Percentiles rank a stretch among this genome's conserved stretches.
phyloP scores from a whole-genome alignment of 2,888 invertebrate genomes.

The Pristionchus entomophagus region DNA sequence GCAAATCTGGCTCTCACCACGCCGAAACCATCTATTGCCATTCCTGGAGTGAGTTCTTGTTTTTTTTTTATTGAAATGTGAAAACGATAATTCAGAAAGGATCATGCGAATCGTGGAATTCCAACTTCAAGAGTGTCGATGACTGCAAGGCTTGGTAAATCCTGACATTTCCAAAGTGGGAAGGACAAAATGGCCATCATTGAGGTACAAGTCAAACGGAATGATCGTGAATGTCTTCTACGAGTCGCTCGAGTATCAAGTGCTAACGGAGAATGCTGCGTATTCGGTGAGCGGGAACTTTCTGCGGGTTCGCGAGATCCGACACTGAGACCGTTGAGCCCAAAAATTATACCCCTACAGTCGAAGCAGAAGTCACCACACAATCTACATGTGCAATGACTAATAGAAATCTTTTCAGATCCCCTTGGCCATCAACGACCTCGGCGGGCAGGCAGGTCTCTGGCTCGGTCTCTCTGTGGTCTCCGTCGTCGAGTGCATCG shows the following conservation, averaged over 20 bases:
- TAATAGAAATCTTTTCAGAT: too few species aligned
- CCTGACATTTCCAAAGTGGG: background rate
- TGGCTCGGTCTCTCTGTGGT: conserved; percentile 47
- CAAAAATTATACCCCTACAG: too few species aligned
- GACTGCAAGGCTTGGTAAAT: conserved; percentile 22
- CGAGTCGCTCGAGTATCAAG: conserved; percentile 37
- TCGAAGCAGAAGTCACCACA: too few species aligned
- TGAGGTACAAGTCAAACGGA: conserved; percentile 45
- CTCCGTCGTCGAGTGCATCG: conserved; percentile 38
- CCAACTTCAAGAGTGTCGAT: conserved; percentile 35
- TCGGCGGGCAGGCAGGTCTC: conserved; percentile 44
- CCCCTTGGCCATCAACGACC: conserved; percentile 22
- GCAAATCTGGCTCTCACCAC: background rate
- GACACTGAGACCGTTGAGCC: too few species aligned
- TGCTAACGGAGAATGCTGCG: conserved; percentile 11
- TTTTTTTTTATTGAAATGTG: background rate
- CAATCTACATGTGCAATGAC: too few species aligned
- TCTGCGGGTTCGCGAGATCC: background rate
- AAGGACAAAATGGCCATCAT: background rate
- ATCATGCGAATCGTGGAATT: conserved; percentile 34
- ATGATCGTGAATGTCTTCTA: conserved; percentile 46
- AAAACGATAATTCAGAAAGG: conserved; percentile 34
- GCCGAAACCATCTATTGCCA: background rate
- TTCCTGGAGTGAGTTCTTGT: conserved; percentile 11
- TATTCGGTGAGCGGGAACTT: conserved; percentile 27